phyloP scores from a whole-genome alignment of 2,797 vertebrate genomes.

The Molothrus ater region DNA sequence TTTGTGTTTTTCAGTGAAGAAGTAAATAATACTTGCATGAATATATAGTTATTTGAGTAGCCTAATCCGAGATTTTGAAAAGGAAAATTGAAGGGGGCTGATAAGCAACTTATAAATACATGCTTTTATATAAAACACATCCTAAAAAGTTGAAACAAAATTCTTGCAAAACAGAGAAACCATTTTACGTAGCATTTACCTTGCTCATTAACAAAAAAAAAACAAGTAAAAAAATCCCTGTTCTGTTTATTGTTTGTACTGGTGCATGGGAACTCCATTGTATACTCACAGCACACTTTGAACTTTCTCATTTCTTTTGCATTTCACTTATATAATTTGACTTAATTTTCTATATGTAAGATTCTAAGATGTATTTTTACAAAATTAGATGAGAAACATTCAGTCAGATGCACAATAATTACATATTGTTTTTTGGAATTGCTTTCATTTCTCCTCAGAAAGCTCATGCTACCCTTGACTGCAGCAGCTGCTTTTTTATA shows the following conservation, averaged over 20 bases:
- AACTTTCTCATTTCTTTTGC: not conserved
- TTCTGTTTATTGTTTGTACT: not conserved
- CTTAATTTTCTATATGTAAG: not conserved
- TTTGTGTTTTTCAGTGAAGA: slow-evolving; percentile 69
- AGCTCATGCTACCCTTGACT: not conserved
- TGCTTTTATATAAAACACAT: not conserved
- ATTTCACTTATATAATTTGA: not conserved
- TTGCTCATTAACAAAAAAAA: not conserved
- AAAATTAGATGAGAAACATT: not conserved
- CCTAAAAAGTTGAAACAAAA: not conserved
- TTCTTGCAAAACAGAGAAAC: not conserved
- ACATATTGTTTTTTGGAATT: not conserved
- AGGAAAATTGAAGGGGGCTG: slow-evolving; percentile 8
- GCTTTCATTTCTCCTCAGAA: not conserved
- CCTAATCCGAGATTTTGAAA: slow-evolving; percentile 60
- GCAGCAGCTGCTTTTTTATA: not conserved
- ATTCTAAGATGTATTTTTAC: not conserved
- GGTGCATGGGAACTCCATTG: not conserved
- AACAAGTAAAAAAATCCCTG: not conserved
- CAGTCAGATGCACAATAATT: not conserved
- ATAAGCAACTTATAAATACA: not conserved
- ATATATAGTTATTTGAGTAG: slow-evolving; percentile 40
- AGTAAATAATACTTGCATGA: slow-evolving; percentile 67
- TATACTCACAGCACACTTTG: not conserved
- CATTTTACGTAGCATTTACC: not conserved